These are phyloP conservation scores for Chauna torquata DNA, from an alignment of 2,113 vertebrate species.

Conservation along the genomic window DNA sequence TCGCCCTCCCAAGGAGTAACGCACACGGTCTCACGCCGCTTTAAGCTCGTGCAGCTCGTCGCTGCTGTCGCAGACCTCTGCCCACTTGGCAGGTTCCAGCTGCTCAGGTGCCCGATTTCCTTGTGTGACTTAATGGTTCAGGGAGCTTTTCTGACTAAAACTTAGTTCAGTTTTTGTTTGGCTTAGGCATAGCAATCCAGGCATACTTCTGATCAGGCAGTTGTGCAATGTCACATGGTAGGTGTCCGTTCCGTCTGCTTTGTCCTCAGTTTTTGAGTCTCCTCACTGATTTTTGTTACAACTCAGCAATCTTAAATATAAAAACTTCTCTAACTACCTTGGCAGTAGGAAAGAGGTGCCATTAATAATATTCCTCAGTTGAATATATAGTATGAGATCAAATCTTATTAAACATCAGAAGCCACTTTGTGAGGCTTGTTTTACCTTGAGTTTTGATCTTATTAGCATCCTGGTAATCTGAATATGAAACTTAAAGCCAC, in stretches of 20 bases:
- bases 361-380: not conserved
- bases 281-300: not conserved
- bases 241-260: not conserved
- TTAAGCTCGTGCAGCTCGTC: not conserved
- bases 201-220: not conserved
- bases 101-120: fast-evolving
- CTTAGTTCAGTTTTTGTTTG: not conserved
- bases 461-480: not conserved
- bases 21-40: fast-evolving
- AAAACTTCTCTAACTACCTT: not conserved
- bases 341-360: not conserved
- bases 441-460: not conserved
- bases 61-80: fast-evolving
- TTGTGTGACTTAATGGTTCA: not conserved
- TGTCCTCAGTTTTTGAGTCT: not conserved
- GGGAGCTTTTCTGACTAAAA: not conserved
- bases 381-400: not conserved
- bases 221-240: fast-evolving
- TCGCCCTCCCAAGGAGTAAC: not conserved
- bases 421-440: not conserved
- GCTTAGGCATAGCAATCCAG: not conserved
- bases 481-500: not conserved
- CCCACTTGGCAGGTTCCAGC: fast-evolving
- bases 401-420: not conserved
- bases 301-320: not conserved